Percentiles rank a stretch among this genome's conserved stretches.
Evolutionary conservation across 2,888 invertebrate species (phyloP).

Genomic region (Leucania comma): DNA sequence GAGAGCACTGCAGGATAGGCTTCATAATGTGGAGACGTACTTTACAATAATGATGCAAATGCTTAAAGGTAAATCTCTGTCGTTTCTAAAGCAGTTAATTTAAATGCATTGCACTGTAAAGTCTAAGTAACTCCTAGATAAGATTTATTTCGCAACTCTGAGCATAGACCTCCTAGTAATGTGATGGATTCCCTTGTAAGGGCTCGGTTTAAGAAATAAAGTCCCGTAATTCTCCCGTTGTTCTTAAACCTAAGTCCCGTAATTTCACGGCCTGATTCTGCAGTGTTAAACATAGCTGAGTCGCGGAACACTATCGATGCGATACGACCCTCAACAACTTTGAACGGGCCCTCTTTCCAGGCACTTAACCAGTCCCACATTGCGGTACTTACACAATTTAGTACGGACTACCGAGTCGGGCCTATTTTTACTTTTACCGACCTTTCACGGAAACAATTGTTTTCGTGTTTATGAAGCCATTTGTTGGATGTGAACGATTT

Average conservation of each 20-base stretch:
- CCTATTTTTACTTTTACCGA: constrained; percentile 50
- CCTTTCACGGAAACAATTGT: constrained; percentile 40
- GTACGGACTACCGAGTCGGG: constrained; percentile 3
- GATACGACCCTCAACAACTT: constrained; percentile 49
- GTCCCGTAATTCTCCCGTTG: constrained; percentile 39
- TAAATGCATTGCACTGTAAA: constrained; percentile 44
- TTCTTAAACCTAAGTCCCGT: too few relatives aligned
- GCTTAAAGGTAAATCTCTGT: constrained; percentile 13
- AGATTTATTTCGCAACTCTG: constrained; percentile 16
- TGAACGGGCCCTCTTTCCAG: constrained; percentile 48
- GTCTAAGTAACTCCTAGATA: constrained; percentile 26
- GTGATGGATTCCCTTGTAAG: constrained; percentile 41
- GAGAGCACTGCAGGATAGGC: constrained; percentile 23
- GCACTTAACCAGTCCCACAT: constrained; percentile 59
- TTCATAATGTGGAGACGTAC: constrained; percentile 28
- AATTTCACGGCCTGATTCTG: constrained; percentile 46
- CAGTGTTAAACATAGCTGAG: constrained; percentile 40
- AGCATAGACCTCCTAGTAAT: constrained; percentile 33
- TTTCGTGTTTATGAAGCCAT: constrained; percentile 46
- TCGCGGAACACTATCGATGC: constrained; percentile 40
- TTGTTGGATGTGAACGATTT: constrained; percentile 47
- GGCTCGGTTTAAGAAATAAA: constrained; percentile 37
- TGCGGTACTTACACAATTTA: constrained; percentile 44
- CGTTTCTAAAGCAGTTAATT: constrained; percentile 40
- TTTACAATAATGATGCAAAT: constrained; percentile 36